These are phyloP conservation scores for Dendrocincla fuliginosa DNA, from an alignment of 2,797 vertebrate species.

Conservation along the genomic window DNA sequence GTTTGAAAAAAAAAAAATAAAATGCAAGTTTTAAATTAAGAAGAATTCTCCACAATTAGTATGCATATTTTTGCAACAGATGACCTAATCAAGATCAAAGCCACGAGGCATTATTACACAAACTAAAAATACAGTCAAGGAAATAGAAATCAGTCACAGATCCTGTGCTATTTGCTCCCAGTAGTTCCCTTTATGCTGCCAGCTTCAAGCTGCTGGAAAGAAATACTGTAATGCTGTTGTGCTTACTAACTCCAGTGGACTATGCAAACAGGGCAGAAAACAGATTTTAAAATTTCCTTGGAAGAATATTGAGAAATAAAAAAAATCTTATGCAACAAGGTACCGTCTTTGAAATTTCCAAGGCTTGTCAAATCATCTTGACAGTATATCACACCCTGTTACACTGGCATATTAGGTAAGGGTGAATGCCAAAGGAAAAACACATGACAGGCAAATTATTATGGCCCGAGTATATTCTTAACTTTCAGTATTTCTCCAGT, in stretches of 20 bases:
- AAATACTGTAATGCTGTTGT: not conserved
- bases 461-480: not conserved
- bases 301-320: not conserved
- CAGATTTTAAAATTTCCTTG: not conserved
- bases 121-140: not conserved
- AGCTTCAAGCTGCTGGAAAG: not conserved
- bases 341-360: not conserved
- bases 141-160: not conserved
- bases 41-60: not conserved
- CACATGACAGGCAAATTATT: not conserved
- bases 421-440: conserved; percentile 9
- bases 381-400: not conserved
- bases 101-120: not conserved
- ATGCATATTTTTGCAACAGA: not conserved
- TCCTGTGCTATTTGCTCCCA: not conserved
- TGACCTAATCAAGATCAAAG: not conserved
- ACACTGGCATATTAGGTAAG: not conserved
- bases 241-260: not conserved
- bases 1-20: not conserved
- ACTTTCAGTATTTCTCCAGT: not conserved
- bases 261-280: not conserved
- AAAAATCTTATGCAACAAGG: not conserved
- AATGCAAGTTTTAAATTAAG: not conserved
- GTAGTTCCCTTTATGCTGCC: not conserved
- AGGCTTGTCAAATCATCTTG: conserved; percentile 1